A percentile compares a stretch with the other conserved stretches of the same genome.
Evolutionary conservation across 92 coral and sea anemone species (phyloP).

Genomic region (Epizoanthus illoricatus): DNA sequence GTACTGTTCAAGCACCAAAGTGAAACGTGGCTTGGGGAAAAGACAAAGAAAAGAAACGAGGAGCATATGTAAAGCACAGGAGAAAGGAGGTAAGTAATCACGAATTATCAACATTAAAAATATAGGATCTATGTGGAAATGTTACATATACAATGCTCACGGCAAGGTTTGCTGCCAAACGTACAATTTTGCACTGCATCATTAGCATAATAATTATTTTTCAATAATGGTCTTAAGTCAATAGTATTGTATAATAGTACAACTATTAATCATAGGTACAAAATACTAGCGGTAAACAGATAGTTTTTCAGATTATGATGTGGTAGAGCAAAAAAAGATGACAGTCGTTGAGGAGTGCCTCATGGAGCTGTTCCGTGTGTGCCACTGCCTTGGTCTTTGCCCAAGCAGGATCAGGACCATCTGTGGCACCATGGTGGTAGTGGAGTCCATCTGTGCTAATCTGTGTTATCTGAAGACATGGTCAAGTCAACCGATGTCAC

Average conservation of each 20-base stretch:
- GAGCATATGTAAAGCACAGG: constrained; percentile 14
- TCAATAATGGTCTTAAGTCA: no score
- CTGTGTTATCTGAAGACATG: neutral
- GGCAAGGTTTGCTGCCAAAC: no score
- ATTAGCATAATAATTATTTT: no score
- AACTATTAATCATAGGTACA: no score
- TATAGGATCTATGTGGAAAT: no score
- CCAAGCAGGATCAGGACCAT: neutral
- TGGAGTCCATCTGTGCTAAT: neutral
- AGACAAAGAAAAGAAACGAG: neutral
- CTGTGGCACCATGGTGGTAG: constrained; percentile 10
- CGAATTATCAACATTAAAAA: no score
- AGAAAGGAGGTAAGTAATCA: constrained; percentile 7
- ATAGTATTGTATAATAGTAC: neutral
- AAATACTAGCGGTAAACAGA: no score
- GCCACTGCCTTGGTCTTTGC: constrained; percentile 1
- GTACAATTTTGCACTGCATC: no score
- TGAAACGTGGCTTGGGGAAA: neutral
- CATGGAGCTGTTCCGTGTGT: constrained; percentile 8
- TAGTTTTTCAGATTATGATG: neutral
- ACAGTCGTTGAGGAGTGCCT: constrained; percentile 9
- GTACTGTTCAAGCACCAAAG: constrained; percentile 6
- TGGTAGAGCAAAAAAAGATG: constrained; percentile 4
- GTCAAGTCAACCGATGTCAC: constrained; percentile 24
- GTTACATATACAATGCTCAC: no score